These are phyloP conservation scores for Heliconius congener DNA, from an alignment of 1,140 invertebrate species.

Conservation along the genomic window DNA sequence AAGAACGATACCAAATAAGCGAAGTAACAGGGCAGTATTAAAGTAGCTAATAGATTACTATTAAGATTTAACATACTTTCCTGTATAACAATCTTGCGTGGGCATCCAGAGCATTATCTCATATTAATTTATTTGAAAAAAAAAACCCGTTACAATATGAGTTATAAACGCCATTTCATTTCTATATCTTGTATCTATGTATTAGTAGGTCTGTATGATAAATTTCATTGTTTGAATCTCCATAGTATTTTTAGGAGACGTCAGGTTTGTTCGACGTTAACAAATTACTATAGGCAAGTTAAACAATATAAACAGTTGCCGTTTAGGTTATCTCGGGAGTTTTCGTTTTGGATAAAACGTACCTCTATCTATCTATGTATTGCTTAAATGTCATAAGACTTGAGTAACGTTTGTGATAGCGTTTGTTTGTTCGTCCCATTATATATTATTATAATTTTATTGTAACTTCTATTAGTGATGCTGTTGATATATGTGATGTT, in stretches of 20 bases:
- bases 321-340: constrained; percentile 77
- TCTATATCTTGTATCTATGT: constrained; percentile 14
- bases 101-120: background rate
- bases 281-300: constrained; percentile 75
- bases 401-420: constrained; percentile 32
- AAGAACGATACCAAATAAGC: background rate
- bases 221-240: constrained; percentile 67
- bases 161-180: constrained; percentile 3
- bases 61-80: background rate
- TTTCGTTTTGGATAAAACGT: constrained; percentile 78
- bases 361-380: constrained; percentile 56
- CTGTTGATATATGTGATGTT: too few relatives aligned
- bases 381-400: constrained; percentile 80
- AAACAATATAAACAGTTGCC: constrained; percentile 78
- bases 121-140: constrained; percentile 9
- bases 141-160: constrained; percentile 6
- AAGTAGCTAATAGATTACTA: background rate
- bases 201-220: constrained; percentile 47
- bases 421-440: background rate
- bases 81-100: constrained; percentile 2
- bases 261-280: constrained; percentile 56
- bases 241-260: constrained; percentile 68
- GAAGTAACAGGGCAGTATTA: background rate
- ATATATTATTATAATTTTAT: background rate
- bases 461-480: background rate